Evolutionary conservation across 2,113 vertebrate species (phyloP), one percentile per base, ranked within the genome.

Genomic region (Dipodomys ordii): DNA sequence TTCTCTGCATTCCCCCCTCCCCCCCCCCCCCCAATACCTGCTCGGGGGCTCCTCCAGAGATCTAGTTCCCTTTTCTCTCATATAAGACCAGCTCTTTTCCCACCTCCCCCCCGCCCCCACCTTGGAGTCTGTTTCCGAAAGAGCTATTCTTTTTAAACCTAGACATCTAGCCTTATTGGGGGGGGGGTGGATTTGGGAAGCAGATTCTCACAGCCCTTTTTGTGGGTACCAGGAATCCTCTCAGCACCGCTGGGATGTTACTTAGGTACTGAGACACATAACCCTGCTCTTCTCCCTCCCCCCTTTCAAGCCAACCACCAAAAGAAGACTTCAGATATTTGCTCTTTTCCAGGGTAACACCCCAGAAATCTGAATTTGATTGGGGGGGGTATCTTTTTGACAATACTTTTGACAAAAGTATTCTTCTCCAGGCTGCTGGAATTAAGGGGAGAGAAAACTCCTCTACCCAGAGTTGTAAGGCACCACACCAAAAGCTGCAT

Each of bases 41-140:
- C 73, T 53, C 15, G 0, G 15, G 53, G 53, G 53, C 8, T 78
- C 20, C 76, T 84, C 62, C 83, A 77, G 78, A 84, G 94, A 93
- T 57, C 89, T 30, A 28, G 18, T 39, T 39, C 28, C 15, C 0
- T 76, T 93, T 79, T 91, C 87, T 82, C 44, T 77, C 57, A 92
- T 95, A 89, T 92, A 18, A 39, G 96, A 90, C 53, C 60, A 84
- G 88, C 80, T 95, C 88, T 82, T 83, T 95, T 69, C 83, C 46
- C 35, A 93, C 57, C 53, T 67, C 35, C 84, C 89, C 89, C 73
- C 35, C 13, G n/a, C 73, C 90, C 72, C 93, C 93, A 93, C 85
- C 93, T 94, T 94, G 86, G 62, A 91, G 83, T 78, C 81, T 97
- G 88, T 97, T 98, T 97, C 89, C 86, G 72, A 94, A 95, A 97